Evolutionary conservation across 2,113 vertebrate genomes (phyloP).

Genomic region (Apodemus sylvaticus): DNA sequence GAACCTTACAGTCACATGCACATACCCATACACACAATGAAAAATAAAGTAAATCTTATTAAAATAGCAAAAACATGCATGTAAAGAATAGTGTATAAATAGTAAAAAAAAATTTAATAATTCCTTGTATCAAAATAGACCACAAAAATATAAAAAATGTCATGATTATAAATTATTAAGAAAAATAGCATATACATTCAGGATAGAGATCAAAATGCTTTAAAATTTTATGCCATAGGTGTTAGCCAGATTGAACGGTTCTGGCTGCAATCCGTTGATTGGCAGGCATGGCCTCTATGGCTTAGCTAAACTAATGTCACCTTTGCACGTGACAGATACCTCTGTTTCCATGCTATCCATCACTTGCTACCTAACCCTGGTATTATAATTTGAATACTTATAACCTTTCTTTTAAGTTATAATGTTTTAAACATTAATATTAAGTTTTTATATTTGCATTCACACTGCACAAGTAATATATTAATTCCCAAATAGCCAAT

Average conservation of each 20-base stretch:
- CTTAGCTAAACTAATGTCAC: too few species aligned
- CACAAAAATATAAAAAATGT: background rate
- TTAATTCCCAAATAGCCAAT: slow-evolving; percentile 27
- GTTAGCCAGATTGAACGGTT: background rate
- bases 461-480: background rate
- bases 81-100: background rate
- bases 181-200: background rate
- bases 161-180: slow-evolving; percentile 10
- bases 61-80: background rate
- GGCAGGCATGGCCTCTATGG: background rate
- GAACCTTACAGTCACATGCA: background rate
- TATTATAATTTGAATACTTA: slow-evolving; percentile 8
- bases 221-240: background rate
- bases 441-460: background rate
- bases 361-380: background rate
- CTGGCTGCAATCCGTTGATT: too few species aligned
- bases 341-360: background rate
- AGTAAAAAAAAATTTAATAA: background rate
- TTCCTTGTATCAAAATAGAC: background rate
- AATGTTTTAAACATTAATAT: background rate
- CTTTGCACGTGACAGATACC: background rate
- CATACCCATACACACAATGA: background rate
- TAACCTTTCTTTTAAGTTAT: background rate
- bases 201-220: background rate
- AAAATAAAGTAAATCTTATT: background rate